Conservation (phyloP, 1,140 invertebrate species). For the Tigriopus japonicus region DNA sequence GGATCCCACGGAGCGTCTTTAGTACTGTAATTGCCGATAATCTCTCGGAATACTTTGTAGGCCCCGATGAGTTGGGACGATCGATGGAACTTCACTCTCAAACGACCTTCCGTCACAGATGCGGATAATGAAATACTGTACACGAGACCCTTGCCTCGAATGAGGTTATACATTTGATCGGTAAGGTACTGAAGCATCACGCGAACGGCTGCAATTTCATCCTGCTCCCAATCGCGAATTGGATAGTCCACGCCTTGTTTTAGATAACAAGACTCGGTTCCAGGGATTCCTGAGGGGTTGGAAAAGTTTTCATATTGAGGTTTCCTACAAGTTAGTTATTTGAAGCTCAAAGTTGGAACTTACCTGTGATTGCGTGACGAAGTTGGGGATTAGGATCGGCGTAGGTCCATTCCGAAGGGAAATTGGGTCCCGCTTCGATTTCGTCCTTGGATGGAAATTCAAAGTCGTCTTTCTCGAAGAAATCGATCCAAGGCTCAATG, state of each 20-base stretch:
- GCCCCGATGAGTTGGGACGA: not conserved
- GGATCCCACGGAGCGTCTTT: not conserved
- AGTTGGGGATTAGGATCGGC: not conserved
- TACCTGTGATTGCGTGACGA: not conserved
- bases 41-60: not conserved
- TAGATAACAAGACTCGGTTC: conserved; percentile 4
- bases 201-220: not conserved
- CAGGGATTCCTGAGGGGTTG: not conserved
- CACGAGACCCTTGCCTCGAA: conserved; percentile 1
- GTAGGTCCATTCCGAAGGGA: not conserved
- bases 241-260: conserved; percentile 2
- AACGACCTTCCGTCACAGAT: conserved; percentile 1
- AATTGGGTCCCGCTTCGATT: not conserved
- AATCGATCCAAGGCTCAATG: not conserved
- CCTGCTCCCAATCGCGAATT: conserved; percentile 1
- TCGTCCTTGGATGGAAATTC: not conserved
- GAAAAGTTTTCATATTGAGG: no score
- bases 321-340: no score
- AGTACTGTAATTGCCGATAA: not conserved
- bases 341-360: no score
- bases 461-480: not conserved
- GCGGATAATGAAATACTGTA: not conserved
- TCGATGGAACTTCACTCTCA: not conserved
- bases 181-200: conserved; percentile 3
- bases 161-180: conserved; percentile 5